Base-by-base conservation (phyloP, 2,888 invertebrate species). In the Criorhina ranunculi region DNA sequence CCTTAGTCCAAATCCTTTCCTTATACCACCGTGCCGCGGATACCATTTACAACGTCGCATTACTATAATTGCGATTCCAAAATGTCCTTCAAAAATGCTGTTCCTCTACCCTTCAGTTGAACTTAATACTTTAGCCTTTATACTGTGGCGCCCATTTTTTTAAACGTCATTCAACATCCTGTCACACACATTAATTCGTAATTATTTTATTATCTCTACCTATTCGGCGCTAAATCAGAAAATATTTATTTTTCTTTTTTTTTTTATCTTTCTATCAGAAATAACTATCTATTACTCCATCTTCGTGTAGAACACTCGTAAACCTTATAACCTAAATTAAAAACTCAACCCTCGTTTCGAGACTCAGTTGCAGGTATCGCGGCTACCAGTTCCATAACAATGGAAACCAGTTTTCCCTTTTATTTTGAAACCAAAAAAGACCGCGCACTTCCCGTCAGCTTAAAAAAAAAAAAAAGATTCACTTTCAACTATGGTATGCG, bases 401-500 rank as follows among this genome's bases (percentile, higher is more conserved):
- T 35, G 44, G 31, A 44, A 53, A 80, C 79, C 59, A 67, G 75
- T 73, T 73, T 67, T 12, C 29, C 35, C 66, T 64, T 49, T 49
- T 42, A 12, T 33, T 31, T 46, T 29, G 29, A 64, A 75, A 53
- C 69, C n/a, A n/a, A n/a, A n/a, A n/a, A 70, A 69, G 9, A 29
- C 53, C 66, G 40, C 51, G 42, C n/a, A n/a, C 35, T 67, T 75
- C 60, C 37, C 49, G 12, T 44, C 67, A 40, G 5, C 17, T 46
- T n/a, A 35, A 62, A 62, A 40, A 35, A 40, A 19, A 37, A 57
- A 75, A 60, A 35, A 40, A 75, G 75, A 75, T 75, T 81, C 80
- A 81, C 75, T 81, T 81, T 81, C 67, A 80, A 69, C 55, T 15
- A 15, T 62, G 81, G 69, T 64, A 76, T 81, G 81, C 35, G 64